Conservation (phyloP, 2,113 vertebrate genomes). For the Suncus etruscus region DNA sequence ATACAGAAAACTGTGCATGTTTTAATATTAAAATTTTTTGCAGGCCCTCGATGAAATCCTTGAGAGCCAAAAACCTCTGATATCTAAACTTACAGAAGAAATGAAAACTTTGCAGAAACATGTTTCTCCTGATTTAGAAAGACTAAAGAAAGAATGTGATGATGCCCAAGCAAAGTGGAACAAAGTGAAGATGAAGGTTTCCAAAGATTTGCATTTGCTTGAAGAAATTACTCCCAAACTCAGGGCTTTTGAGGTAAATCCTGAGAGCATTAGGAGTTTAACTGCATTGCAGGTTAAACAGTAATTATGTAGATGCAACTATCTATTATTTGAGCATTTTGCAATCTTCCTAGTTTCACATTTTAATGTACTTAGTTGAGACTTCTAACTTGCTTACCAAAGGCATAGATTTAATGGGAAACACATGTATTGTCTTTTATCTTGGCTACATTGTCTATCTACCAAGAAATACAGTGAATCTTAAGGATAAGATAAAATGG, state of each 20-base stretch:
- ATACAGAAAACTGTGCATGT: not conserved
- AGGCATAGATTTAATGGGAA: not conserved
- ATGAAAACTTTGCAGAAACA: conserved; percentile 85
- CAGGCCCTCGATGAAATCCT: conserved; percentile 90
- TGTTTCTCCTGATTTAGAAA: conserved; percentile 71
- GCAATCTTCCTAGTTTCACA: not conserved
- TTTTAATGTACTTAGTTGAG: conserved; percentile 2
- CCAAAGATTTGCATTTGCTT: conserved; percentile 90
- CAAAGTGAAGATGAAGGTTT: conserved; percentile 88
- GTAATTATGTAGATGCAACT: not conserved
- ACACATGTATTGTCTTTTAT: not conserved
- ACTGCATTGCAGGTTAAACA: not conserved
- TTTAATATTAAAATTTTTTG: conserved; percentile 32
- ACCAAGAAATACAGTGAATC: not conserved
- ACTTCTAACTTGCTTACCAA: conserved; percentile 31
- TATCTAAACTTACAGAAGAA: conserved; percentile 89
- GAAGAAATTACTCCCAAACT: conserved; percentile 92
- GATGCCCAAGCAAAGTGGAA: conserved; percentile 90
- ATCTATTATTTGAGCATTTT: not conserved
- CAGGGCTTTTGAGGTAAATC: conserved; percentile 92
- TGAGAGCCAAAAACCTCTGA: conserved; percentile 87
- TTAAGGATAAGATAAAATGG: conserved; percentile 19
- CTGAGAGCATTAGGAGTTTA: not conserved
- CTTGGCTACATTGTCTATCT: too few relatives aligned
- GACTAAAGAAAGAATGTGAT: conserved; percentile 85